Evolutionary conservation across 2,113 vertebrate species (phyloP).

Genomic region (Opisthocomus hoazin): DNA sequence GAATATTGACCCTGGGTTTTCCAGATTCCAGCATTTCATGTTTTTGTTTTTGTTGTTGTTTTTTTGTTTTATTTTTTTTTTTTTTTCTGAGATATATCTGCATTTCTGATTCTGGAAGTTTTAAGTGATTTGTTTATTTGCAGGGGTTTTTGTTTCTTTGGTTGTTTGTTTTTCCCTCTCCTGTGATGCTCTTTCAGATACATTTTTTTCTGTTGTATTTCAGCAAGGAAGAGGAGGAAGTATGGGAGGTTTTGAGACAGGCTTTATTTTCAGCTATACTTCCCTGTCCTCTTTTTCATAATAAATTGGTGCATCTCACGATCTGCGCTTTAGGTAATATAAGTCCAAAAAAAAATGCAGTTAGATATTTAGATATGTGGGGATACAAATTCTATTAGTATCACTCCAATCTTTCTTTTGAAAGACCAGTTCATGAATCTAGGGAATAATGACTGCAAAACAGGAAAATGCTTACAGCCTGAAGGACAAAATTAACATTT

Average conservation of each 20-base stretch:
- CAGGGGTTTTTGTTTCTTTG: rapidly evolving
- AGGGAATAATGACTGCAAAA: not conserved
- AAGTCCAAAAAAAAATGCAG: not conserved
- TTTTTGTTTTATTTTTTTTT: too few species aligned
- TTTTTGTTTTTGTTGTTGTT: not conserved
- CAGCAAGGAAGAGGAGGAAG: not conserved
- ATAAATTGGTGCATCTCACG: not conserved
- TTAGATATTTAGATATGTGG: not conserved
- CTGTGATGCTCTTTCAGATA: not conserved
- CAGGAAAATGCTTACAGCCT: not conserved
- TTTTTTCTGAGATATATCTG: rapidly evolving
- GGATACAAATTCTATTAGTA: not conserved
- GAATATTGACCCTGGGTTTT: not conserved
- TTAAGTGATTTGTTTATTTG: not conserved
- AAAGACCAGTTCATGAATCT: not conserved
- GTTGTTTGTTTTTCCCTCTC: not conserved
- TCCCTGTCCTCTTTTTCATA: not conserved
- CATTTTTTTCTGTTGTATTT: not conserved
- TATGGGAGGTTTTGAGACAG: not conserved
- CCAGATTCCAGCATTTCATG: not conserved
- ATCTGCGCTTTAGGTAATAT: not conserved
- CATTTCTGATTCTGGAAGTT: not conserved
- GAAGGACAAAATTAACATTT: not conserved
- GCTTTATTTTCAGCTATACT: not conserved
- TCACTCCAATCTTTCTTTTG: not conserved